Conservation (phyloP, 2,888 invertebrate genomes). For the Drosophila seclusa region DNA sequence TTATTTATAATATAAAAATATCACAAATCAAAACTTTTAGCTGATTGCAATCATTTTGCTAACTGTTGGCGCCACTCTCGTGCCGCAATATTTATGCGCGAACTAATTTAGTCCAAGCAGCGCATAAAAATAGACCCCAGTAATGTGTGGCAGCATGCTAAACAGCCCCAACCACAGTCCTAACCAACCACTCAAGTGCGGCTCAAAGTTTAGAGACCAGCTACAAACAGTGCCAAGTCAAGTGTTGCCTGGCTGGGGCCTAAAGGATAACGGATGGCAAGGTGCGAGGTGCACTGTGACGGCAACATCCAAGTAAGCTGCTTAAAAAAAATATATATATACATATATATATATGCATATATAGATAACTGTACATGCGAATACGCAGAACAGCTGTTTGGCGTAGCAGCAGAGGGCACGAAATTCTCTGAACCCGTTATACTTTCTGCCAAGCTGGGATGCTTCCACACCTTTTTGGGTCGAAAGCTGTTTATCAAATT, state of each 20-base stretch:
- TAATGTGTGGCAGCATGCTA: conserved; percentile 35
- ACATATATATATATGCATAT: background rate
- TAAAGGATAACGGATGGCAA: conserved; percentile 56
- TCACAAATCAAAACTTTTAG: background rate
- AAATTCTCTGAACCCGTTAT: conserved; percentile 24
- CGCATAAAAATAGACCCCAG: conserved; percentile 59
- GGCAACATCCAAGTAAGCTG: conserved; percentile 30
- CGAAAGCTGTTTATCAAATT: conserved; percentile 42
- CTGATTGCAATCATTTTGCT: background rate
- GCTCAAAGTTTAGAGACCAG: conserved; percentile 25
- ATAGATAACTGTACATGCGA: background rate
- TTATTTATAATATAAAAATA: background rate
- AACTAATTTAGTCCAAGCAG: conserved; percentile 66
- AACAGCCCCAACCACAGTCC: conserved; percentile 12
- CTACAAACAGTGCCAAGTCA: conserved; percentile 39
- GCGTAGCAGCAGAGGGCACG: conserved; percentile 5
- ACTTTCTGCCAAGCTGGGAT: conserved; percentile 5
- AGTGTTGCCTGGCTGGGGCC: conserved; percentile 42
- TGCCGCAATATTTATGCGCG: conserved; percentile 64
- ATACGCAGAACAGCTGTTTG: conserved; percentile 37
- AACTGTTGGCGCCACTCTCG: conserved; percentile 44
- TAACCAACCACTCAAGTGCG: conserved; percentile 24
- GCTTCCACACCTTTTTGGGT: conserved; percentile 31
- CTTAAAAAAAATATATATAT: conserved; percentile 42
- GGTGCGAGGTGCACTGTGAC: background rate